A percentile compares a stretch with the other conserved stretches of the same genome.
phyloP scores from a whole-genome alignment of 2,797 vertebrate species.

The Cygnus olor region DNA sequence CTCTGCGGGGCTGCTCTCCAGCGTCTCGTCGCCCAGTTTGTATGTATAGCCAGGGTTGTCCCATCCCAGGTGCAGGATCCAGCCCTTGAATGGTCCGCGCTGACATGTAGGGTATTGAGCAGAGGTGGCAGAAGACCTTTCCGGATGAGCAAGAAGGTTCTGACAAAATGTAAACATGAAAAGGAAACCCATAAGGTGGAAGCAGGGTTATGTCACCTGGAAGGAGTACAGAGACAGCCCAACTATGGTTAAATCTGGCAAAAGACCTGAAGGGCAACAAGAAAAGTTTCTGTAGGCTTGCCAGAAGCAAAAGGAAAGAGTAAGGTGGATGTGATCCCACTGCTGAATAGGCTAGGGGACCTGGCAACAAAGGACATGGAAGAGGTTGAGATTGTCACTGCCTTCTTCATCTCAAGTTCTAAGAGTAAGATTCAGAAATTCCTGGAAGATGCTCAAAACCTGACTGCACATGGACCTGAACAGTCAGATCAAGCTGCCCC shows the following conservation, averaged over 20 bases:
- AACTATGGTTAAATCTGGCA: not conserved
- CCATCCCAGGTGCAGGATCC: too few species aligned
- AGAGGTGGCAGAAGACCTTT: too few species aligned
- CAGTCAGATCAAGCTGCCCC: not conserved
- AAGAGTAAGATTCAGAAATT: not conserved
- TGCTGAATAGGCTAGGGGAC: not conserved
- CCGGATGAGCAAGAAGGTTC: too few species aligned
- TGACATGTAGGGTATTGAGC: too few species aligned
- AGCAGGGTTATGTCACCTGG: too few species aligned
- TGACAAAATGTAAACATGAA: too few species aligned
- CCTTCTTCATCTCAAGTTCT: not conserved
- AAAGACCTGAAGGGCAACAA: not conserved
- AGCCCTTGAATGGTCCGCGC: too few species aligned
- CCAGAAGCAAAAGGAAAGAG: not conserved
- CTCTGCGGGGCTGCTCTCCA: too few species aligned
- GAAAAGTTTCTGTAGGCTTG: not conserved
- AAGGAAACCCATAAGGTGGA: too few species aligned
- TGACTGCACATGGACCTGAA: not conserved
- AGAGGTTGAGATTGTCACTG: not conserved
- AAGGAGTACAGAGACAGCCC: too few species aligned
- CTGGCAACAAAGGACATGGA: not conserved
- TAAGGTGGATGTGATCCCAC: not conserved
- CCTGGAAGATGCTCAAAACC: not conserved
- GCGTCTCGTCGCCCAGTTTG: too few species aligned
- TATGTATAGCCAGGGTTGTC: too few species aligned